These are phyloP conservation scores for Meleagris gallopavo DNA, from an alignment of 2,113 vertebrate species.

Conservation along the genomic window DNA sequence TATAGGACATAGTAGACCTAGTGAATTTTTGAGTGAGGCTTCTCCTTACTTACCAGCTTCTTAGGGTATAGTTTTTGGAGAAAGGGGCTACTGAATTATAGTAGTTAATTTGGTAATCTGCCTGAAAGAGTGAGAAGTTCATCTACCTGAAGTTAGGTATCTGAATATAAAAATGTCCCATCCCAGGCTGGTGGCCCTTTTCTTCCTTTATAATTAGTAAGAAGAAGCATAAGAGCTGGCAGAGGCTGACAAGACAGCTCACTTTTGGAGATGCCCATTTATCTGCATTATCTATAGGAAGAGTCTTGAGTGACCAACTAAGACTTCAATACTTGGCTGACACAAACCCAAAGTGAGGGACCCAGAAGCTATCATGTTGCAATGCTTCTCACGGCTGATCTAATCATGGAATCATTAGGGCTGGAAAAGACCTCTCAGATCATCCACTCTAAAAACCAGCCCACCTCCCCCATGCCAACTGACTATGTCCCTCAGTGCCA, in stretches of 20 bases:
- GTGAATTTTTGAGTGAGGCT: background rate
- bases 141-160: background rate
- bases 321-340: background rate
- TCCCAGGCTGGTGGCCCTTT: background rate
- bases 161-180: background rate
- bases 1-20: constrained; percentile 32
- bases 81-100: background rate
- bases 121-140: background rate
- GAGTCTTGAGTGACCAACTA: background rate
- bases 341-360: background rate
- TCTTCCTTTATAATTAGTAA: background rate
- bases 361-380: background rate
- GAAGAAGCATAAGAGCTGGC: background rate
- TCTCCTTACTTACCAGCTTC: background rate
- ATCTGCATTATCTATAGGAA: background rate
- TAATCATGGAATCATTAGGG: too few species aligned
- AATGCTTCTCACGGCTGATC: background rate
- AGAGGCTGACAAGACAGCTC: background rate
- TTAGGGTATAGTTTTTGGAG: background rate
- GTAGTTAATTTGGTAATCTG: background rate
- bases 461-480: too few species aligned
- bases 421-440: too few species aligned
- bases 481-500: too few species aligned
- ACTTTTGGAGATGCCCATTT: background rate
- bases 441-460: too few species aligned